These are phyloP conservation scores for Malacoraja senta DNA, from an alignment of 2,797 vertebrate species.

Conservation along the genomic window DNA sequence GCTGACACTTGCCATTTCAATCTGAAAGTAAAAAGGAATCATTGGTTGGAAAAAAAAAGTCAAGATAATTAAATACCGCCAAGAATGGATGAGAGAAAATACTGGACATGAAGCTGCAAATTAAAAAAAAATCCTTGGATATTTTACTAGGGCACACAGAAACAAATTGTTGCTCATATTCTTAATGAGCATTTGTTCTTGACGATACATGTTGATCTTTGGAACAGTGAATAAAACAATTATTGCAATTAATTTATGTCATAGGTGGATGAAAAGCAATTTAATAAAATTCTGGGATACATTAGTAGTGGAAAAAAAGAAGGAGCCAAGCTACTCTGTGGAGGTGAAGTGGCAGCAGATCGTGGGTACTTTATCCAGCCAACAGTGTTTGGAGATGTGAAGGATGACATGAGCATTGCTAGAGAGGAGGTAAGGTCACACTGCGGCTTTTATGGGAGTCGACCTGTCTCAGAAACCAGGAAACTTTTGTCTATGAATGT, in stretches of 20 bases:
- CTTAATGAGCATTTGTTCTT: neutral
- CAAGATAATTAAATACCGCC: neutral
- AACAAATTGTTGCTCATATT: neutral
- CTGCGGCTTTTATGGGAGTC: neutral
- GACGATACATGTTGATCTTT: neutral
- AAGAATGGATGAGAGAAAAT: neutral
- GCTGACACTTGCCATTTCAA: neutral
- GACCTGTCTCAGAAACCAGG: too few relatives aligned
- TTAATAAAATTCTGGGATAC: constrained; percentile 85
- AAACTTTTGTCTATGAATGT: neutral
- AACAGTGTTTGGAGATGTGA: constrained; percentile 84
- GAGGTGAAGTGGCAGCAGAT: constrained; percentile 75
- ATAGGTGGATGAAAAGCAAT: constrained; percentile 85
- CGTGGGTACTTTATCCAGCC: constrained; percentile 91
- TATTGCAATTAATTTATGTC: neutral
- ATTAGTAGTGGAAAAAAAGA: constrained; percentile 76
- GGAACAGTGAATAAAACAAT: neutral
- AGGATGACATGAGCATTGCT: constrained; percentile 87
- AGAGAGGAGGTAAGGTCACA: constrained; percentile 74
- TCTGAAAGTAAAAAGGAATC: neutral
- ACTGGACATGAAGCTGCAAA: too few relatives aligned
- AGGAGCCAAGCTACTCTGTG: constrained; percentile 86
- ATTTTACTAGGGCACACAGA: neutral
- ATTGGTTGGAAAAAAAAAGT: neutral
- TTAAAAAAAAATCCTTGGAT: neutral